These are phyloP conservation scores for Hormiphora californensis DNA, from an alignment of 37 sponge, comb jelly and placozoan genomes.

Conservation along the genomic window DNA sequence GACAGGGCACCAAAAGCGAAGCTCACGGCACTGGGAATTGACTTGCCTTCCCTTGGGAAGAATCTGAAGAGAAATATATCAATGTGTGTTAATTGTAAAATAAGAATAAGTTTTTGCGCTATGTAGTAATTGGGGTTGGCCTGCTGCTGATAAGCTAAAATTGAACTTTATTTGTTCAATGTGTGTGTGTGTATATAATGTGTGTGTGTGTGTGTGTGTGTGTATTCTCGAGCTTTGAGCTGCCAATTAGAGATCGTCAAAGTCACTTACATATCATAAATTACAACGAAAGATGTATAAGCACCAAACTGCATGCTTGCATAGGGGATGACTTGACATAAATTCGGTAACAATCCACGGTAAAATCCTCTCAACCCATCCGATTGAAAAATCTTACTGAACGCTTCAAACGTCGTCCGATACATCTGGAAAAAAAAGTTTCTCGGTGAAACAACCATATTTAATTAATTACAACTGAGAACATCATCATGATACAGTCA, in stretches of 20 bases:
- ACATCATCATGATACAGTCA: background rate
- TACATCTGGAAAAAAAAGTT: slow-evolving; percentile 9
- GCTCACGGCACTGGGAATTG: background rate
- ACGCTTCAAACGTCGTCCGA: background rate
- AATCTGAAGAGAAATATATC: no score
- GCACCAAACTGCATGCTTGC: slow-evolving; percentile 14
- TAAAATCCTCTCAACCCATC: slow-evolving; percentile 1
- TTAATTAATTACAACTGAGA: background rate
- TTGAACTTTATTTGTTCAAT: no score
- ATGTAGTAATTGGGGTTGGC: no score
- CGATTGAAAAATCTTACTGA: background rate
- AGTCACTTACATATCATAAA: background rate
- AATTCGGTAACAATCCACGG: slow-evolving; percentile 13
- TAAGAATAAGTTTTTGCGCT: no score
- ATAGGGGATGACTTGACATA: background rate
- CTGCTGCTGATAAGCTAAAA: no score
- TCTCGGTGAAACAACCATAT: background rate
- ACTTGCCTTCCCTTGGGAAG: no score
- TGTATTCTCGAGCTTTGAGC: background rate
- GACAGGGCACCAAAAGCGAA: slow-evolving; percentile 1
- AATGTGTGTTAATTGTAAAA: no score
- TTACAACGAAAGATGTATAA: background rate
- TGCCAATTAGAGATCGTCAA: background rate
- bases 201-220: no score
- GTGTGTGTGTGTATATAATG: no score